phyloP scores from a whole-genome alignment of 2,113 vertebrate species.

The Balaeniceps rex region DNA sequence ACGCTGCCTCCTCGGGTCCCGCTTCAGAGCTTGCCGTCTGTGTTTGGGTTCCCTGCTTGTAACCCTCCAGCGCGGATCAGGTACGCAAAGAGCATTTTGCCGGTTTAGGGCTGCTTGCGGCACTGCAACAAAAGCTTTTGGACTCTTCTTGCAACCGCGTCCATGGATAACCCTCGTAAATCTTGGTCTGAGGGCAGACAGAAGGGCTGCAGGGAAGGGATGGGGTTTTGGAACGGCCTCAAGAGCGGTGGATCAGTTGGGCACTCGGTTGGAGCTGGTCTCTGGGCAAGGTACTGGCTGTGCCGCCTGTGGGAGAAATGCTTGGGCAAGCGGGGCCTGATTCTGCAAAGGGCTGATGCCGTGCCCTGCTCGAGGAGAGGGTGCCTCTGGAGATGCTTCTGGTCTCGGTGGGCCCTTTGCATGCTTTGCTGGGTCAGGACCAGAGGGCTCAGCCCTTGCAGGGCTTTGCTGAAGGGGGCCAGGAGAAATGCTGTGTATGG shows the following conservation, averaged over 20 bases:
- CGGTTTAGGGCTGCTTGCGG: background rate
- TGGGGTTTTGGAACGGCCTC: background rate
- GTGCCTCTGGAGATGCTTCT: background rate
- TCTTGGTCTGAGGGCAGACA: background rate
- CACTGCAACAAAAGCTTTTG: background rate
- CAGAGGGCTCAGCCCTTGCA: accelerated
- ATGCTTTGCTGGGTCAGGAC: background rate
- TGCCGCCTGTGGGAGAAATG: accelerated
- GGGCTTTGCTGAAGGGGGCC: background rate
- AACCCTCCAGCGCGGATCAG: background rate
- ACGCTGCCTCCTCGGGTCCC: background rate
- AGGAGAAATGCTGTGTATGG: background rate
- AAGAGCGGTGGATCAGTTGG: background rate
- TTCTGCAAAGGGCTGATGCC: background rate
- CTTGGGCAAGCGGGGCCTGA: background rate
- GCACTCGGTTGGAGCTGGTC: background rate
- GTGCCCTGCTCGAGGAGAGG: background rate
- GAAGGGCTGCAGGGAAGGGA: background rate
- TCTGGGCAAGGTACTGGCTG: background rate
- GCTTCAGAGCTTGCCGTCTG: background rate
- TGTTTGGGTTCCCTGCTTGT: background rate
- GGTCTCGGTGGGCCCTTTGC: background rate
- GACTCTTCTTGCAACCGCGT: background rate
- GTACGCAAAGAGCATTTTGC: background rate
- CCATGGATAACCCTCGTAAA: background rate